These are phyloP conservation scores for Drosophila setifemur DNA, from an alignment of 1,140 invertebrate species.

Conservation along the genomic window DNA sequence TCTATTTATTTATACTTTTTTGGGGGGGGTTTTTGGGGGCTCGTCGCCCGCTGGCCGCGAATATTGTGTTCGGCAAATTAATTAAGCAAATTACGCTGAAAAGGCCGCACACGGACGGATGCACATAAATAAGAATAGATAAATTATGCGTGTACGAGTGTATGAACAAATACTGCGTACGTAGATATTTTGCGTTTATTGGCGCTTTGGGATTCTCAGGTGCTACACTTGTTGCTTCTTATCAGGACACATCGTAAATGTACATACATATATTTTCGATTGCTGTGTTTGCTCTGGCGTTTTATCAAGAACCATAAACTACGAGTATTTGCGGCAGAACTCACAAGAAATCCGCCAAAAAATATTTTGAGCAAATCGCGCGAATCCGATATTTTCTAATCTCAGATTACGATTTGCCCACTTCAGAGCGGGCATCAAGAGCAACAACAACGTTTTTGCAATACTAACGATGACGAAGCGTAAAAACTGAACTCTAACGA, in stretches of 20 bases:
- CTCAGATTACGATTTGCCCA: constrained; percentile 55
- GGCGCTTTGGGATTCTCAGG: background rate
- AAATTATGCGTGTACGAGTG: background rate
- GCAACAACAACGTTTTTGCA: constrained; percentile 50
- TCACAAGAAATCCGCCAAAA: constrained; percentile 24
- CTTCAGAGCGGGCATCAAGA: constrained; percentile 21
- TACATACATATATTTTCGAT: background rate
- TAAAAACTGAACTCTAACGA: constrained; percentile 65
- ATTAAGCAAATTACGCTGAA: constrained; percentile 26
- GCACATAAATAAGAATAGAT: background rate
- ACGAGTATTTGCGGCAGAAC: constrained; percentile 23
- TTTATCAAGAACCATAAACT: constrained; percentile 43
- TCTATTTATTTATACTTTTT: constrained; percentile 36
- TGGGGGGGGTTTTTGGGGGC: constrained; percentile 31
- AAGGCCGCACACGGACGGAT: background rate
- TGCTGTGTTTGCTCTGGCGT: constrained; percentile 16
- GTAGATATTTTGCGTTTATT: background rate
- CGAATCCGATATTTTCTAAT: constrained; percentile 54
- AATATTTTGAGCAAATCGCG: constrained; percentile 11
- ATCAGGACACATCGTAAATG: constrained; percentile 11
- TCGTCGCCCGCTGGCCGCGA: constrained; percentile 13
- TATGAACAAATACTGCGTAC: background rate
- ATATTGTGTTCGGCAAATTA: constrained; percentile 9
- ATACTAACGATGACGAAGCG: constrained; percentile 64
- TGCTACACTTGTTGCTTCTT: constrained; percentile 8